Evolutionary conservation across 2,113 vertebrate species (phyloP).

Genomic region (Balaeniceps rex): DNA sequence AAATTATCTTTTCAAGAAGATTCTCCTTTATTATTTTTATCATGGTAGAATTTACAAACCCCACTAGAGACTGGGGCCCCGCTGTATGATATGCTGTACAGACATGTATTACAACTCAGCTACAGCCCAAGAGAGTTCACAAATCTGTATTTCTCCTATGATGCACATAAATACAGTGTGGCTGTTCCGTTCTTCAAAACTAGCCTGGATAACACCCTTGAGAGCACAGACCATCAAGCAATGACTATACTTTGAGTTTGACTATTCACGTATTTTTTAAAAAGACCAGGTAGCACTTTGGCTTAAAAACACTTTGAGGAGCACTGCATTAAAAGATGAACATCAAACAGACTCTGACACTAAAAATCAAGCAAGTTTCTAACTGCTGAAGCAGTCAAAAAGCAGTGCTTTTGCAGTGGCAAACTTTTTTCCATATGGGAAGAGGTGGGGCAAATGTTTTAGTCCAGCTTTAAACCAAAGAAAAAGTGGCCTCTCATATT

Average conservation of each 20-base stretch:
- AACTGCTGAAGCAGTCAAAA: not conserved
- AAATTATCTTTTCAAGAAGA: conserved; percentile 3
- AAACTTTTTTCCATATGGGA: not conserved
- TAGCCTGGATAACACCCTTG: not conserved
- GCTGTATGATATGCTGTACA: not conserved
- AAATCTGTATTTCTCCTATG: conserved; percentile 1
- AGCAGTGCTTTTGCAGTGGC: not conserved
- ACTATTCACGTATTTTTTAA: not conserved
- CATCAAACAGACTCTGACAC: not conserved
- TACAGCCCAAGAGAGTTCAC: not conserved
- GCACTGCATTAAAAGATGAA: not conserved
- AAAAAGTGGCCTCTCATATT: not conserved
- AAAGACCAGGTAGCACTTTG: not conserved
- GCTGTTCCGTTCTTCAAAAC: conserved; percentile 8
- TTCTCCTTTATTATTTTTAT: conserved; percentile 11
- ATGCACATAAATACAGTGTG: conserved; percentile 17
- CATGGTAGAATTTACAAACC: conserved; percentile 4
- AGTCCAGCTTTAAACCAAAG: not conserved
- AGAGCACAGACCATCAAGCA: not conserved
- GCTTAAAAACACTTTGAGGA: not conserved
- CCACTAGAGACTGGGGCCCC: not conserved
- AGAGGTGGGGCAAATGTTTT: not conserved
- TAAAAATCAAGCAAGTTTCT: not conserved
- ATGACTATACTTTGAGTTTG: not conserved
- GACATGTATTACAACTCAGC: not conserved